Percentiles rank a stretch among this genome's conserved stretches.
Evolutionary conservation across 1,140 invertebrate species (phyloP).

Genomic region (Pseudoatta argentina): DNA sequence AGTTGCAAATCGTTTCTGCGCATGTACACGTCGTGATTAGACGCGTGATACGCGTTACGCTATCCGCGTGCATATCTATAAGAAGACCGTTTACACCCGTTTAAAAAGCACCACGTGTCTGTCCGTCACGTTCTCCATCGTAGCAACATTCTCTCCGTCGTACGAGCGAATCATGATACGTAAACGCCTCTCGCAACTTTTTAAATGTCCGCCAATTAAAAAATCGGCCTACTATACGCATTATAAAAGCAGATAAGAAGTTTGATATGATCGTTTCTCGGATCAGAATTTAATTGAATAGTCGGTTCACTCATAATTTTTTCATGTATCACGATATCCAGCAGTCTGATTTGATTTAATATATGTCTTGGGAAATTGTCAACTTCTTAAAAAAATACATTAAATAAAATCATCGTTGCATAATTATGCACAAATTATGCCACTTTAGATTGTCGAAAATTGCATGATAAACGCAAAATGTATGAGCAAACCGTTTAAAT

Average conservation of each 20-base stretch:
- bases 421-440: too few relatives aligned
- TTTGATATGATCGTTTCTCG: background rate
- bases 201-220: conserved; percentile 18
- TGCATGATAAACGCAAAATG: too few relatives aligned
- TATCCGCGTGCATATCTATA: conserved; percentile 54
- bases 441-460: too few relatives aligned
- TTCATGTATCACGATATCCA: background rate
- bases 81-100: conserved; percentile 31
- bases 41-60: conserved; percentile 58
- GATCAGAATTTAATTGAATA: background rate
- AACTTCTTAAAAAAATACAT: too few relatives aligned
- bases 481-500: too few relatives aligned
- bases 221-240: background rate
- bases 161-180: background rate
- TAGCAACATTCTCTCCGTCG: background rate
- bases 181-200: conserved; percentile 25
- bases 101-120: conserved; percentile 46
- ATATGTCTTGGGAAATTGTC: background rate
- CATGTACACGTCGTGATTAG: conserved; percentile 57
- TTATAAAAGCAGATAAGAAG: background rate
- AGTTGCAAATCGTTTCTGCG: conserved; percentile 64
- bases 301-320: background rate
- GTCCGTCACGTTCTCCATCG: conserved; percentile 38
- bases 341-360: background rate
- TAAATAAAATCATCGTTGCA: too few relatives aligned